Evolutionary conservation across 1,140 invertebrate genomes (phyloP), one percentile per base, ranked within the genome.

Genomic region (Aethina tumida): DNA sequence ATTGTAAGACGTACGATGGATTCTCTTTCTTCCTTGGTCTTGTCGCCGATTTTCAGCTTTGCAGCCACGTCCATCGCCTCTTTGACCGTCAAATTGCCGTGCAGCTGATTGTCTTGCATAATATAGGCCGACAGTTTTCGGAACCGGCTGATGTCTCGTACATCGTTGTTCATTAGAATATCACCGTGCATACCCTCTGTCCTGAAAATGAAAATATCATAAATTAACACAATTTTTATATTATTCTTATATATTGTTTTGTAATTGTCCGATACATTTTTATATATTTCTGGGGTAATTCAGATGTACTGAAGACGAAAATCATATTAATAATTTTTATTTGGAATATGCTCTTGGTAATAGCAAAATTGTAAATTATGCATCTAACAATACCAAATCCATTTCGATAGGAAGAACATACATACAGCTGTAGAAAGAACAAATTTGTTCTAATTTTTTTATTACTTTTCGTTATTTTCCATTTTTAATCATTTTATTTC

Each of bases 91-190:
- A 97, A 68, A 60, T 93, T 84, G 1, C 84, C 85, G 10, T 89
- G 70, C 0, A 96, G 68, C 46, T 88, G 83, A 62, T 96, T 92
- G 54, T 95, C 88, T 61, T 97, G 93, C 89, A 95, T 95, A 44
- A 95, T 95, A 63, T 96, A 96, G 55, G 87, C 92, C 0, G 89
- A 91, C 62, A 92, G 79, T 62, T 94, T 94, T 6, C 89, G 73
- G 64, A 94, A 95, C 39, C 79, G 70, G 12, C 89, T 66, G 21
- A 91, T 64, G 65, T 91, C 88, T 10, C 91, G 69, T 41, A 87
- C 82, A 53, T 84, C 82, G 10, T 85, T 85, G 55, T 94, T 93
- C 47, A 87, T 82, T 24, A 81, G 57, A 25, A 87, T 77, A n/a
- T 77, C 76, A 6, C 84, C 84, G 40, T 70, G 79, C 9, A 86